These are phyloP conservation scores for Apaloderma vittatum DNA, from an alignment of 2,113 vertebrate genomes.

Conservation along the genomic window DNA sequence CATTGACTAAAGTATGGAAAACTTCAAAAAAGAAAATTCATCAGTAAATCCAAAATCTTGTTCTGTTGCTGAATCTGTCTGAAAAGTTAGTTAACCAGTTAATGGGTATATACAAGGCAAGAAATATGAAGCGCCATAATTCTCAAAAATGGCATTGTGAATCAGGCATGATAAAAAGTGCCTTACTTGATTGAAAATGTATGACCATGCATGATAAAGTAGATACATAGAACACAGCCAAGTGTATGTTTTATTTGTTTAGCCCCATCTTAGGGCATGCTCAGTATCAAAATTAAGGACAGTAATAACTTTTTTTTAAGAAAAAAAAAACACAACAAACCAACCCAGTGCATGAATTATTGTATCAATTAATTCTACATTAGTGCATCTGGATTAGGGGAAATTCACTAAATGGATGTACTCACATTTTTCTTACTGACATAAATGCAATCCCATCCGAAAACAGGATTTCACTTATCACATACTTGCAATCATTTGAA, in stretches of 20 bases:
- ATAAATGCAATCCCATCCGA: accelerated
- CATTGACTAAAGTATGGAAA: neutral
- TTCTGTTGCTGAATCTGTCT: neutral
- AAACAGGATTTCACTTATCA: neutral
- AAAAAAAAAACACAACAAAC: neutral
- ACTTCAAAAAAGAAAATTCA: neutral
- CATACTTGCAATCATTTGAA: neutral
- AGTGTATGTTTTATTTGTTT: neutral
- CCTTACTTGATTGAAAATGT: neutral
- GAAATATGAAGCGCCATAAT: accelerated
- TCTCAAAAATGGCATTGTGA: neutral
- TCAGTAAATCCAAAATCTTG: neutral
- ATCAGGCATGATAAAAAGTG: neutral
- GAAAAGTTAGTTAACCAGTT: neutral
- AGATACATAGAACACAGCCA: neutral
- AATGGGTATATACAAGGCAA: neutral
- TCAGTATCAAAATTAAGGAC: neutral
- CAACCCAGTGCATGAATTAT: neutral
- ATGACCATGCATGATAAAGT: neutral
- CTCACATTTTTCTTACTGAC: neutral
- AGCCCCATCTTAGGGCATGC: neutral
- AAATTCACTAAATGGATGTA: neutral
- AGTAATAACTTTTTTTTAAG: neutral
- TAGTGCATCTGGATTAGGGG: neutral
- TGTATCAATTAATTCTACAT: neutral